phyloP scores from a whole-genome alignment of 1,140 invertebrate genomes.

The Arctopsyche grandis region DNA sequence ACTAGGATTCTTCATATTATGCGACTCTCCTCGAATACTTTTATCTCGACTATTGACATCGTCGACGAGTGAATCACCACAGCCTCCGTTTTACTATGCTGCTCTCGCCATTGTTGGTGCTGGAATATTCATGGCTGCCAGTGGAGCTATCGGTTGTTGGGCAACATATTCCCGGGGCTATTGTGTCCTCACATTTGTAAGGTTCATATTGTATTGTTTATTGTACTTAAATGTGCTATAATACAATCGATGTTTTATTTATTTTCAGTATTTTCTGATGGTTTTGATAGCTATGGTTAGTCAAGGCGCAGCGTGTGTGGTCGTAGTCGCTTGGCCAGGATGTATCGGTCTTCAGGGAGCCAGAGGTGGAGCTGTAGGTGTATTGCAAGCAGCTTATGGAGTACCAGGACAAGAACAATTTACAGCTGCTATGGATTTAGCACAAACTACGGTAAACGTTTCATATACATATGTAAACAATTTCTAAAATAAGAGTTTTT shows the following conservation, averaged over 20 bases:
- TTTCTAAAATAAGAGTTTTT: too few species aligned
- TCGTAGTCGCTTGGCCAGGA: constrained; percentile 82
- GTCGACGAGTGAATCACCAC: constrained; percentile 67
- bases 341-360: constrained; percentile 78
- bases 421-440: constrained; percentile 82
- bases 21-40: constrained; percentile 74
- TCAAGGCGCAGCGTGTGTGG: constrained; percentile 77
- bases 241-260: constrained; percentile 22
- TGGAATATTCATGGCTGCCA: constrained; percentile 73
- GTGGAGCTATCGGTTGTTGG: constrained; percentile 80
- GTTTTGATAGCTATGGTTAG: constrained; percentile 76
- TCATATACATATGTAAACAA: not conserved
- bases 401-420: constrained; percentile 76
- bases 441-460: constrained; percentile 57
- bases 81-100: constrained; percentile 80
- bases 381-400: constrained; percentile 80
- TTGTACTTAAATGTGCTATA: not conserved
- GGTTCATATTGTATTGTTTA: constrained; percentile 53
- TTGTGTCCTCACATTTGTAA: constrained; percentile 74
- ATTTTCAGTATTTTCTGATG: constrained; percentile 77
- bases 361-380: constrained; percentile 72
- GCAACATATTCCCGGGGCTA: constrained; percentile 79
- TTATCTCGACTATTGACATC: constrained; percentile 73
- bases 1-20: constrained; percentile 75
- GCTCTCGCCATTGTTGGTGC: constrained; percentile 72